These are phyloP conservation scores for Stercorarius parasiticus DNA, from an alignment of 2,113 vertebrate species.

Conservation along the genomic window DNA sequence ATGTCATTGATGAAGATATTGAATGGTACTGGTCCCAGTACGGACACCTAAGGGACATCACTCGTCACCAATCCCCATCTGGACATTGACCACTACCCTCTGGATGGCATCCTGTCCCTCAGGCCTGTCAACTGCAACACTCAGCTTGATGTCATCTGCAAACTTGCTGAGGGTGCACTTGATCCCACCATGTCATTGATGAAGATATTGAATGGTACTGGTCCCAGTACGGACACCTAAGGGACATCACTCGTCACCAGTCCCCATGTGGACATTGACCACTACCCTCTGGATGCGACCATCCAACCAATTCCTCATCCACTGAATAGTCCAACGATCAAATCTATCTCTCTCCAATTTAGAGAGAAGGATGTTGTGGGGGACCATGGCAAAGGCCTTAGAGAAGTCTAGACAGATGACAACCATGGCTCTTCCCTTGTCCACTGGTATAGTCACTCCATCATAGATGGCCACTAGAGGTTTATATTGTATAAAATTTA, in stretches of 20 bases:
- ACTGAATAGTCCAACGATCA: not conserved
- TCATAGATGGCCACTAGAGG: not conserved
- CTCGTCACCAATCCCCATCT: not conserved
- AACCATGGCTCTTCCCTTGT: not conserved
- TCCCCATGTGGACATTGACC: not conserved
- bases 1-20: not conserved
- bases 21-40: not conserved
- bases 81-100: not conserved
- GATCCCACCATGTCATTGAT: not conserved
- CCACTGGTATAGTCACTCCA: not conserved
- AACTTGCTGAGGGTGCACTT: not conserved
- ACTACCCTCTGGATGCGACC: not conserved
- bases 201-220: not conserved
- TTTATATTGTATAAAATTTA: not conserved
- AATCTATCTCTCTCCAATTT: not conserved
- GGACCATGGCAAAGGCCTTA: not conserved
- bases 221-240: not conserved
- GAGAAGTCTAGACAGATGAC: not conserved
- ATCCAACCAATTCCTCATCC: not conserved
- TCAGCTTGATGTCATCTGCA: not conserved
- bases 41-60: not conserved
- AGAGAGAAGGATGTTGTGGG: not conserved
- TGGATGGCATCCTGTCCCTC: not conserved
- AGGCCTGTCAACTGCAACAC: not conserved
- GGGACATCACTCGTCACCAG: not conserved